phyloP scores from a whole-genome alignment of 2,888 invertebrate genomes.

The Pyrgus malvae region DNA sequence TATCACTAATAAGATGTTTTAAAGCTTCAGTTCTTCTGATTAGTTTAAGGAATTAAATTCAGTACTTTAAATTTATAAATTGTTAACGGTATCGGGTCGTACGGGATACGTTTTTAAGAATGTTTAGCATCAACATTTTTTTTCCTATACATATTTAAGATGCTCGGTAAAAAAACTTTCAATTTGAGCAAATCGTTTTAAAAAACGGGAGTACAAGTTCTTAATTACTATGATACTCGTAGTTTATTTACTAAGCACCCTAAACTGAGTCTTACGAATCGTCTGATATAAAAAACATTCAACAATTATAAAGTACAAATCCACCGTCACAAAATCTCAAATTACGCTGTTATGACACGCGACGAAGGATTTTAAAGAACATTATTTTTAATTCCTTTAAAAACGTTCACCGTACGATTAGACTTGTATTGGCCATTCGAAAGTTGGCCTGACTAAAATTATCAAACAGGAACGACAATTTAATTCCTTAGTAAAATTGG shows the following conservation, averaged over 20 bases:
- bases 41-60: constrained; percentile 13
- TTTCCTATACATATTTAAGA: neutral
- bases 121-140: neutral
- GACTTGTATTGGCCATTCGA: neutral
- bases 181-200: no score
- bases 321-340: no score
- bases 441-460: constrained; percentile 4
- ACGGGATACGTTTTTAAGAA: neutral
- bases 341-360: no score
- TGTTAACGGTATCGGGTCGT: neutral
- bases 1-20: constrained; percentile 23
- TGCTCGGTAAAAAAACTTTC: neutral
- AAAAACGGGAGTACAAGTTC: no score
- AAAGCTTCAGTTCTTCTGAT: constrained; percentile 20
- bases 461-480: constrained; percentile 19
- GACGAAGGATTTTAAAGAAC: no score
- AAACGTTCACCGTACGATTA: constrained; percentile 8
- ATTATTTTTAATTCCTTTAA: no score
- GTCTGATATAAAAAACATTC: no score
- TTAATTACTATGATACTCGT: no score
- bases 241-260: no score
- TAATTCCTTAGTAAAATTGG: constrained; percentile 22
- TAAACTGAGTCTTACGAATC: no score
- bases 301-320: no score
- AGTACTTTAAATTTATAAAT: neutral